Percentiles rank a stretch among this genome's conserved stretches.
These are phyloP conservation scores for Dione juno DNA, from an alignment of 2,888 invertebrate genomes.

Conservation along the genomic window DNA sequence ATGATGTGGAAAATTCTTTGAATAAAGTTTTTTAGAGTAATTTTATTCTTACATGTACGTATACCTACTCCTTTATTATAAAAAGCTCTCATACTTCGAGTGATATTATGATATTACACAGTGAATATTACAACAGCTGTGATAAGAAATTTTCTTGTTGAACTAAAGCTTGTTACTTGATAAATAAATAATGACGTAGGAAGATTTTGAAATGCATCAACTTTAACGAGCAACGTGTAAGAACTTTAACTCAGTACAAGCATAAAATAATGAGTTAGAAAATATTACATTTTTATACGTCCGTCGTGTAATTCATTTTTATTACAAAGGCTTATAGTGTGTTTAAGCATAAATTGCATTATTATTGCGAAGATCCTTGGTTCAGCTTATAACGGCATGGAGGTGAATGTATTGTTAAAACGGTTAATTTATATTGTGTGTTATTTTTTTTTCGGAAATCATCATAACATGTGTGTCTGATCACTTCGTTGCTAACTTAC, in stretches of 20 bases:
- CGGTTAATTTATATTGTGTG: too few relatives aligned
- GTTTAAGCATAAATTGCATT: too few relatives aligned
- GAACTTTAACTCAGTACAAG: slow-evolving; percentile 17
- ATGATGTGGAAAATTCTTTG: background rate
- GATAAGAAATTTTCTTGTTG: slow-evolving; percentile 24
- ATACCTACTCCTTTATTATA: background rate
- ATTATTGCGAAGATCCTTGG: too few relatives aligned
- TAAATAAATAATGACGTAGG: slow-evolving; percentile 25
- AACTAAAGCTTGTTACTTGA: slow-evolving; percentile 14
- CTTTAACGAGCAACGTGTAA: slow-evolving; percentile 28
- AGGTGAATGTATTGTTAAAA: too few relatives aligned
- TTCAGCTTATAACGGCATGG: too few relatives aligned
- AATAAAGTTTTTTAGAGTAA: background rate
- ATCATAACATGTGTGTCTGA: too few relatives aligned
- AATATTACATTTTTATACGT: slow-evolving; percentile 18
- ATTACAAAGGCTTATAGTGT: background rate
- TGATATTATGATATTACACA: slow-evolving; percentile 3
- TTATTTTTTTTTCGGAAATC: too few relatives aligned
- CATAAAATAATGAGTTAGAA: slow-evolving; percentile 24
- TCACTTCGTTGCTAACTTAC: too few relatives aligned
- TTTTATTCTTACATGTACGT: background rate
- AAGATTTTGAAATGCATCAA: slow-evolving; percentile 16
- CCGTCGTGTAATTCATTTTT: background rate
- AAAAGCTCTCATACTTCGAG: background rate
- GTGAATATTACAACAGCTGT: slow-evolving; percentile 14